Conservation (phyloP, 2,888 invertebrate species). For the Anthophora plumipes region DNA sequence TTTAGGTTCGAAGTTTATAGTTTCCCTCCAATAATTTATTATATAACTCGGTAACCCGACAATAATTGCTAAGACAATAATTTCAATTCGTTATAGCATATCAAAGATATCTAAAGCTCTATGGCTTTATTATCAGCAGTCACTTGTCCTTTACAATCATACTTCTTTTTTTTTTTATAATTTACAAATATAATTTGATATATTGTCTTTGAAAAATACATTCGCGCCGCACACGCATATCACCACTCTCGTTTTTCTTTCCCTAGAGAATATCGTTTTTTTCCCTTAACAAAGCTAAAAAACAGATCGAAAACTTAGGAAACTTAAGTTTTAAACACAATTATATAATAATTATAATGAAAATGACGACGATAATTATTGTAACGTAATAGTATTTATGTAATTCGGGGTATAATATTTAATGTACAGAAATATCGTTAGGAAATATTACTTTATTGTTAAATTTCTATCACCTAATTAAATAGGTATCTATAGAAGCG, state of each 20-base stretch:
- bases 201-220: conserved; percentile 82
- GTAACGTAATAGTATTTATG: conserved; percentile 67
- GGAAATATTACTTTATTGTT: conserved; percentile 59
- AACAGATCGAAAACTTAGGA: conserved; percentile 78
- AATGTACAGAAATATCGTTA: conserved; percentile 72
- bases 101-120: conserved; percentile 56
- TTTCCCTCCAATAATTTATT: conserved; percentile 64
- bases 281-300: conserved; percentile 76
- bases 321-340: conserved; percentile 72
- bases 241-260: conserved; percentile 70
- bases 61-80: conserved; percentile 52
- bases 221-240: conserved; percentile 76
- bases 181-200: conserved; percentile 84
- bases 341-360: conserved; percentile 53
- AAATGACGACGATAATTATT: conserved; percentile 56
- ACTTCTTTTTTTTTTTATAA: conserved; percentile 82
- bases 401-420: conserved; percentile 50
- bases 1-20: conserved; percentile 69
- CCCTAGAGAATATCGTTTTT: conserved; percentile 62
- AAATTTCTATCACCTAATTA: conserved; percentile 64
- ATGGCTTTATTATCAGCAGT: conserved; percentile 45
- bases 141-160: conserved; percentile 68
- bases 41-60: conserved; percentile 56
- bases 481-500: conserved; percentile 67
- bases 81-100: conserved; percentile 51